Evolutionary conservation across 2,113 vertebrate genomes (phyloP).

Genomic region (Pachypanchax playfairii): DNA sequence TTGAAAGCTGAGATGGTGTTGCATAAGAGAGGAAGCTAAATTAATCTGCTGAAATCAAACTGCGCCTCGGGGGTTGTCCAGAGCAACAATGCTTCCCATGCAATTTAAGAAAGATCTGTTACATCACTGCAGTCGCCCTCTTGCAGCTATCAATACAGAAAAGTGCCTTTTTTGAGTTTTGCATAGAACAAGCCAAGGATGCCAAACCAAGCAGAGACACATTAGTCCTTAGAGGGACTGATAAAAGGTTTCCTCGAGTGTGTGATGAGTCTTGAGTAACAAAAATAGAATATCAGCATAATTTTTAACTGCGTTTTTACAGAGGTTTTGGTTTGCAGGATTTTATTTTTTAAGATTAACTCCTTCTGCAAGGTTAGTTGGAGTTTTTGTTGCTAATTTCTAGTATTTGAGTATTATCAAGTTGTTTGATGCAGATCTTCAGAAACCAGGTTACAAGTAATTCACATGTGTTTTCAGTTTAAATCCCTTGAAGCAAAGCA

Average conservation of each 20-base stretch:
- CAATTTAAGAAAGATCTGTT: constrained; percentile 70
- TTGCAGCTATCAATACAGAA: constrained; percentile 59
- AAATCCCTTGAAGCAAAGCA: constrained; percentile 30
- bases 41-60: constrained; percentile 74
- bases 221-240: constrained; percentile 16
- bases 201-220: constrained; percentile 6
- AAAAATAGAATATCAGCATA: constrained; percentile 19
- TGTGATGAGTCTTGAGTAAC: constrained; percentile 23
- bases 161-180: constrained; percentile 48
- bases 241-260: constrained; percentile 51
- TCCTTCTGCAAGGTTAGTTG: neutral
- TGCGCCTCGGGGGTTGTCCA: constrained; percentile 58
- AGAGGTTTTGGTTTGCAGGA: constrained; percentile 18
- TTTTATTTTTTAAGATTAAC: neutral
- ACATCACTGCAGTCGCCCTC: constrained; percentile 65
- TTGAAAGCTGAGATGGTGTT: constrained; percentile 71
- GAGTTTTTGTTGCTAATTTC: constrained; percentile 7
- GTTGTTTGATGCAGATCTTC: constrained; percentile 3
- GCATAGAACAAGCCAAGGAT: constrained; percentile 30
- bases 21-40: constrained; percentile 72
- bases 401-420: constrained; percentile 4
- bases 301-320: constrained; percentile 27
- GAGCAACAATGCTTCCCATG: constrained; percentile 69
- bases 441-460: constrained; percentile 48
- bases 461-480: constrained; percentile 33